Base-by-base conservation (phyloP, 2,113 vertebrate species). In the Lophura nycthemera region DNA sequence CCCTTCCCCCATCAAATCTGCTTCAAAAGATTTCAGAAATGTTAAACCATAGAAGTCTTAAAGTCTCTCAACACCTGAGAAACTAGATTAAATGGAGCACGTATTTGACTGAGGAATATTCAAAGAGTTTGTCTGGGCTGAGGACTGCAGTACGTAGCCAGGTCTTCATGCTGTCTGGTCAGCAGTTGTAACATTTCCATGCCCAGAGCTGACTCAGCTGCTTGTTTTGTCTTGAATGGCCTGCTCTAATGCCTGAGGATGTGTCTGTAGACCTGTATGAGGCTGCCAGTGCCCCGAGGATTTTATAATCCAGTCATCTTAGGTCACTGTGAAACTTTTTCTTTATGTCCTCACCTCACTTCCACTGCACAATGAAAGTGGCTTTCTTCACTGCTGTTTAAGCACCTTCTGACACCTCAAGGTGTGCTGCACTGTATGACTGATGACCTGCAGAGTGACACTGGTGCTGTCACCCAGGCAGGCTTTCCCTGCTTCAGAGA, bases 111-210 rank as follows among this genome's bases (percentile, higher is more conserved):
- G 45, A 80, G 52, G 57, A 42, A 4, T 38, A 19, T 61, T 78
- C 45, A 69, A 64, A 75, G 25, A 34, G 21, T 6, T 69, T 57
- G 6, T 29, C 24, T 79, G 67, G 25, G 32, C 20, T 63, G 52
- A 71, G 57, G 42, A 60, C 6, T 6, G 34, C 30, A 13, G 24
- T 0, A 0, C 29, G 24, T 67, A 24, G 69, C 61, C 3, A 64
- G 15, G 22, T 24, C 66, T 54, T 67, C 6, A 2, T 42, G 2
- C 42, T 71, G 22, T 19, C 38, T 84, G 86, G 66, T 52, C 40
- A 65, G 71, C 32, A 73, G n/a, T 47, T 59, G 50, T 36, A 64
- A 20, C 1, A 2, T 45, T 79, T 54, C 52, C 56, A 22, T 52
- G 54, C 43, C 17, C 66, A 7, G 11, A 45, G 29, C 19, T 20